phyloP scores from a whole-genome alignment of 2,797 vertebrate genomes.

The Mus spretus region DNA sequence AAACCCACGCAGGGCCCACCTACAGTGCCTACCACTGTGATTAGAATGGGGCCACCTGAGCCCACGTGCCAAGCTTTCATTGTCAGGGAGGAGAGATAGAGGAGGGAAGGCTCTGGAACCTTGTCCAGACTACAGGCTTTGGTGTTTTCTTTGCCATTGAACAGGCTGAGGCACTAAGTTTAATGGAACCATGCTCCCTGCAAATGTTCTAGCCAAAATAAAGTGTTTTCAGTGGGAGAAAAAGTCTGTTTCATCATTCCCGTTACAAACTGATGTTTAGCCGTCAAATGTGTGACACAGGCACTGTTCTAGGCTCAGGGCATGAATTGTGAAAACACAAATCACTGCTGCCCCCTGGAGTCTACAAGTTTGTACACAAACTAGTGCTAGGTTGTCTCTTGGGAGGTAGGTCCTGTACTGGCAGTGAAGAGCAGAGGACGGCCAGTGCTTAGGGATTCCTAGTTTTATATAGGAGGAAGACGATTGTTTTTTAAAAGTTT shows the following conservation, averaged over 20 bases:
- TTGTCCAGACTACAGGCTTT: neutral
- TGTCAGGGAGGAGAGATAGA: neutral
- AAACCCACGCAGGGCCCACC: neutral
- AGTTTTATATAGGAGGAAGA: neutral
- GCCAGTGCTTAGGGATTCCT: neutral
- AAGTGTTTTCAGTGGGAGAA: neutral
- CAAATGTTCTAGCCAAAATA: neutral
- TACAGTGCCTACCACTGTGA: neutral
- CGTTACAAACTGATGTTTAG: neutral
- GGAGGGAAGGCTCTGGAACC: neutral
- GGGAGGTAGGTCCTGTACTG: neutral
- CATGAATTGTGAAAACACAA: neutral
- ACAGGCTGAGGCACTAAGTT: neutral
- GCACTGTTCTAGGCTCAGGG: neutral
- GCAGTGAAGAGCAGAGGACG: too few relatives aligned
- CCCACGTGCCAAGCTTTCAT: neutral
- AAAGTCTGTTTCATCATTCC: neutral
- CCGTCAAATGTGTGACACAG: neutral
- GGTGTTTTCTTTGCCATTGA: neutral
- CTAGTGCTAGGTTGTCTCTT: neutral
- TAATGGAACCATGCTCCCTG: neutral
- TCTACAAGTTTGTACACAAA: neutral
- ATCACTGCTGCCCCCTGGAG: neutral
- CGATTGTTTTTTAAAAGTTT: neutral
- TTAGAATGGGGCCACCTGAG: fast-evolving